Percentiles rank a stretch among this genome's conserved stretches.
phyloP scores from a whole-genome alignment of 2,113 vertebrate genomes.

The Erythrolamprus reginae region DNA sequence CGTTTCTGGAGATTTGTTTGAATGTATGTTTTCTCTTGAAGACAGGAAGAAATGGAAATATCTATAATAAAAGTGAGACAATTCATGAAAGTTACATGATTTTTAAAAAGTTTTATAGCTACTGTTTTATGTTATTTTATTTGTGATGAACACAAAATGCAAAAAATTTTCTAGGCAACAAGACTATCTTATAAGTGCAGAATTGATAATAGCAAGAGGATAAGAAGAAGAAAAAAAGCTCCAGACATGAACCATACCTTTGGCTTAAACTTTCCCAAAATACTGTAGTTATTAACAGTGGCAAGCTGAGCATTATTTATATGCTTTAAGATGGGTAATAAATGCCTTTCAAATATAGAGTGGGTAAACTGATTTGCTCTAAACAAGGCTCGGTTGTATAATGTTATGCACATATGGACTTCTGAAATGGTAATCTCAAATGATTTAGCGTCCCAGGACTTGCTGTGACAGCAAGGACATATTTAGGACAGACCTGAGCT shows the following conservation, averaged over 20 bases:
- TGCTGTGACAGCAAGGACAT: background rate
- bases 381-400: conserved; percentile 19
- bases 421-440: conserved; percentile 10
- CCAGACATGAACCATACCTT: conserved; percentile 17
- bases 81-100: background rate
- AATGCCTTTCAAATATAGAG: conserved; percentile 32
- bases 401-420: background rate
- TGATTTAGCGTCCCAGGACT: background rate
- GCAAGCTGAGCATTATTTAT: conserved; percentile 30
- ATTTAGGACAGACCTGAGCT: background rate
- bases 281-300: conserved; percentile 10
- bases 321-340: conserved; percentile 22
- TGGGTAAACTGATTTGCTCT: background rate
- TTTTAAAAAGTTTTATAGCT: background rate
- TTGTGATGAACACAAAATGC: background rate
- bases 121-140: background rate
- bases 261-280: conserved; percentile 37
- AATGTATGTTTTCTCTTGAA: background rate
- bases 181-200: conserved; percentile 23
- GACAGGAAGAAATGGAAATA: background rate
- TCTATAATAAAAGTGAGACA: background rate
- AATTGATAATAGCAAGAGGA: conserved; percentile 16
- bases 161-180: too few species aligned
- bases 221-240: conserved; percentile 3
- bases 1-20: background rate